phyloP scores from a whole-genome alignment of 2,113 vertebrate species.

The Petromus typicus region DNA sequence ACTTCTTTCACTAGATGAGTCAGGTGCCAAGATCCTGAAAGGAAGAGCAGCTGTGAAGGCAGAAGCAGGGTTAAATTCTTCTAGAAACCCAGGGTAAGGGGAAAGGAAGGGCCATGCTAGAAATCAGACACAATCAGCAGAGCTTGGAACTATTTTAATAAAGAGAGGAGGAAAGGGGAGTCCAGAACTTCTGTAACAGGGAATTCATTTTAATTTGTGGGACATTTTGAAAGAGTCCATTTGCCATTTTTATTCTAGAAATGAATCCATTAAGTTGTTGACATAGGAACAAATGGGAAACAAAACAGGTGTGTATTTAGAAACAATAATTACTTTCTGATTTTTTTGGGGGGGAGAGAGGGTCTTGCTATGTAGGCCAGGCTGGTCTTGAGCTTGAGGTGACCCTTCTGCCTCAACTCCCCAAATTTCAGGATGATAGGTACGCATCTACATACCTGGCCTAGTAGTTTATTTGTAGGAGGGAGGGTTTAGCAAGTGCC shows the following conservation, averaged over 20 bases:
- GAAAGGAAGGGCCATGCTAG: not conserved
- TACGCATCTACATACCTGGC: not conserved
- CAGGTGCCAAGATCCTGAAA: not conserved
- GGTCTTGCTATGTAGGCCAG: not conserved
- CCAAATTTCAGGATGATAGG: not conserved
- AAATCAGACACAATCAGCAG: not conserved
- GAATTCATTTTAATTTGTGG: not conserved
- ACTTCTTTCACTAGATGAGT: not conserved
- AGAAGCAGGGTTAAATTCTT: not conserved
- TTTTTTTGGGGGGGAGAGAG: not conserved
- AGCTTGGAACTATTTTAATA: not conserved
- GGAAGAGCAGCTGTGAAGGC: constrained; percentile 38
- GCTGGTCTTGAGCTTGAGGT: not conserved
- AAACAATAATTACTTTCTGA: not conserved
- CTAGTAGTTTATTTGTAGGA: not conserved
- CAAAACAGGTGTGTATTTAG: not conserved
- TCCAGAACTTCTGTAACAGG: not conserved
- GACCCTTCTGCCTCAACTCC: not conserved
- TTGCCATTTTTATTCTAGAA: not conserved
- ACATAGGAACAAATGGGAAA: not conserved
- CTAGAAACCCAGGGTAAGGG: not conserved
- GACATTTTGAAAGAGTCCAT: not conserved
- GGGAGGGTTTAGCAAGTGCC: not conserved
- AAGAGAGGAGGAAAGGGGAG: not conserved
- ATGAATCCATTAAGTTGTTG: not conserved